These are phyloP conservation scores for Andrena marginata DNA, from an alignment of 2,888 invertebrate species.

Conservation along the genomic window DNA sequence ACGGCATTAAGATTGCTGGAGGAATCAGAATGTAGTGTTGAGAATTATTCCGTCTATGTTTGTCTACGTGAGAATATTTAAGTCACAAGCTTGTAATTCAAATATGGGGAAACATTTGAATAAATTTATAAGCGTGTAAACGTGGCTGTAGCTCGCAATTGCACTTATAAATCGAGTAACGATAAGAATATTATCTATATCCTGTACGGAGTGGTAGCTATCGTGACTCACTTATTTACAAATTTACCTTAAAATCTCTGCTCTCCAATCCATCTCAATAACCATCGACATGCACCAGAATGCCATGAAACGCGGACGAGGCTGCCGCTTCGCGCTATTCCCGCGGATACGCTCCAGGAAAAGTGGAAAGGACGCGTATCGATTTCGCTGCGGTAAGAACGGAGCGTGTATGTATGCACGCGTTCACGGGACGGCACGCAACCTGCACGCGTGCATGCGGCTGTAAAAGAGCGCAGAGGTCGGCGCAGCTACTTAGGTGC, in stretches of 20 bases:
- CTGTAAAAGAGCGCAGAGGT: conserved; percentile 27
- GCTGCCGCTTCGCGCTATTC: background rate
- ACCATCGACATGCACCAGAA: background rate
- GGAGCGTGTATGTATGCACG: conserved; percentile 5
- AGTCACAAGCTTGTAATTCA: too few species aligned
- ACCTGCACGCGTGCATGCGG: conserved; percentile 37
- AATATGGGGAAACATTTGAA: too few species aligned
- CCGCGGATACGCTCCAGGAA: conserved; percentile 36
- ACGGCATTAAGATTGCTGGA: too few species aligned
- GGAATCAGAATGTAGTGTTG: too few species aligned
- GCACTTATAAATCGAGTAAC: too few species aligned
- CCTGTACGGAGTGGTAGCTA: too few species aligned
- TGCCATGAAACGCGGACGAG: background rate
- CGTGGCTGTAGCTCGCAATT: too few species aligned
- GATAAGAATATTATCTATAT: too few species aligned
- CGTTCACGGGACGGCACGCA: conserved; percentile 3
- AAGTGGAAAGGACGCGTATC: conserved; percentile 61
- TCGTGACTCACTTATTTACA: too few species aligned
- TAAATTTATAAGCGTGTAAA: too few species aligned
- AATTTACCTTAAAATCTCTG: background rate
- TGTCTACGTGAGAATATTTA: too few species aligned
- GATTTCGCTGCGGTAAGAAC: conserved; percentile 66
- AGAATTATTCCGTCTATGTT: too few species aligned
- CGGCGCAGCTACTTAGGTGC: conserved; percentile 59
- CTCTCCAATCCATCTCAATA: background rate